These are phyloP conservation scores for Pristis pectinata DNA, from an alignment of 2,797 vertebrate genomes.

Conservation along the genomic window DNA sequence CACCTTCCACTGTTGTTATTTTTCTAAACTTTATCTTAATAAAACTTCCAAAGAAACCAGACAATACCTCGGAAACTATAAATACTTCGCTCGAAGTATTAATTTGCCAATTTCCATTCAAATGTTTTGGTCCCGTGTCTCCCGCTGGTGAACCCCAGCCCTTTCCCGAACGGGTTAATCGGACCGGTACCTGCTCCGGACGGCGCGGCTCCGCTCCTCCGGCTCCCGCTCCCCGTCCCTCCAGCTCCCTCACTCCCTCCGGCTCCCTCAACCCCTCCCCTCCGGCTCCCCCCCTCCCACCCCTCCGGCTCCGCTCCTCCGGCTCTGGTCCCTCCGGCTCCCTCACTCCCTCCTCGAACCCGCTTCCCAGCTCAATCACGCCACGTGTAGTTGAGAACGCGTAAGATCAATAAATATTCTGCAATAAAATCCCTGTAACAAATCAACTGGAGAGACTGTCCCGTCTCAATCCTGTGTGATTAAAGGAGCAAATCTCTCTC, in stretches of 20 bases:
- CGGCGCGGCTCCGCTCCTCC: too few relatives aligned
- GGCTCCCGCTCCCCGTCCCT: rapidly evolving
- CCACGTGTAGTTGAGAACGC: conserved; percentile 30
- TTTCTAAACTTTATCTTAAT: neutral
- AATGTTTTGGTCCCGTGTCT: neutral
- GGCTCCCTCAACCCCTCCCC: rapidly evolving
- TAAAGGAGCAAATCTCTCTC: neutral
- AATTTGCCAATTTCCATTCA: neutral
- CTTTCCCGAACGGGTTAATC: neutral
- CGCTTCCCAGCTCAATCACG: neutral
- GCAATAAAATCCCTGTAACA: neutral
- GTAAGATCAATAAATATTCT: conserved; percentile 19
- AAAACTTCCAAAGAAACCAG: neutral
- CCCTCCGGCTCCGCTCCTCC: too few relatives aligned
- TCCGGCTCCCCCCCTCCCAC: rapidly evolving
- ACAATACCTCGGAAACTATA: neutral
- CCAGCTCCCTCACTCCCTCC: too few relatives aligned
- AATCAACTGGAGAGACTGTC: neutral
- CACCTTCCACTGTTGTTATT: neutral
- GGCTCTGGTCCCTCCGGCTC: too few relatives aligned
- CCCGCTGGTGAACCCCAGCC: neutral
- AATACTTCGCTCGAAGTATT: neutral
- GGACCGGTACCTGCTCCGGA: neutral
- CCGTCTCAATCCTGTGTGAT: neutral
- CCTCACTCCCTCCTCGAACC: too few relatives aligned